Percentiles rank a stretch among this genome's conserved stretches.
These are phyloP conservation scores for Pachypsylla venusta DNA, from an alignment of 1,140 invertebrate species.

Conservation along the genomic window DNA sequence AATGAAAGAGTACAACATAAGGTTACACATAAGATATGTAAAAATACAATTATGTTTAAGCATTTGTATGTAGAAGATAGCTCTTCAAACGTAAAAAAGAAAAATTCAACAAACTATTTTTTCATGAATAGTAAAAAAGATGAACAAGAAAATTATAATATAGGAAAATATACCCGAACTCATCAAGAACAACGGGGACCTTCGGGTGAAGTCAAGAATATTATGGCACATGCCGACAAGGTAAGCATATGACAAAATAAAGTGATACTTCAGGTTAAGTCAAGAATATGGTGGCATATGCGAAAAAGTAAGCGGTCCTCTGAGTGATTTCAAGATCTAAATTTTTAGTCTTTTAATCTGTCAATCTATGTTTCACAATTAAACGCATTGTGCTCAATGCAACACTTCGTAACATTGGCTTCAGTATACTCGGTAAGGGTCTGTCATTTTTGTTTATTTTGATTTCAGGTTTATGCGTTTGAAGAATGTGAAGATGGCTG, in stretches of 20 bases:
- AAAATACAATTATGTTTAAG: not conserved
- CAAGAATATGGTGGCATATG: no score
- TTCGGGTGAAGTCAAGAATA: not conserved
- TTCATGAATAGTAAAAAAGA: not conserved
- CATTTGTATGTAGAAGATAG: no score
- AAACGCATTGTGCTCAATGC: no score
- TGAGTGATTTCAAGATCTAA: no score
- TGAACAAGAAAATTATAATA: conserved; percentile 2
- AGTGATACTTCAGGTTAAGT: no score
- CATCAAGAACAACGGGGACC: not conserved
- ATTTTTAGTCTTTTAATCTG: no score
- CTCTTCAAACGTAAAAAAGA: no score
- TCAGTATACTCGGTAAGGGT: no score
- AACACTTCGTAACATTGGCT: no score
- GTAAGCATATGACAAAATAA: conserved; percentile 9
- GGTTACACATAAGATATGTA: not conserved
- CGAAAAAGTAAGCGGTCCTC: no score
- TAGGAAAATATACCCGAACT: not conserved
- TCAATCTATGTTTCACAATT: no score
- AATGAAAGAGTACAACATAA: not conserved
- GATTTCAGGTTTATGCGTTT: conserved; percentile 24
- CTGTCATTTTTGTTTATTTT: conserved; percentile 13
- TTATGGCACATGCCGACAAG: conserved; percentile 21
- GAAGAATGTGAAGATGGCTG: conserved; percentile 25
- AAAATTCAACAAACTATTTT: not conserved